Conservation (phyloP, 92 coral and sea anemone species). For the Epizoanthus scotinus region DNA sequence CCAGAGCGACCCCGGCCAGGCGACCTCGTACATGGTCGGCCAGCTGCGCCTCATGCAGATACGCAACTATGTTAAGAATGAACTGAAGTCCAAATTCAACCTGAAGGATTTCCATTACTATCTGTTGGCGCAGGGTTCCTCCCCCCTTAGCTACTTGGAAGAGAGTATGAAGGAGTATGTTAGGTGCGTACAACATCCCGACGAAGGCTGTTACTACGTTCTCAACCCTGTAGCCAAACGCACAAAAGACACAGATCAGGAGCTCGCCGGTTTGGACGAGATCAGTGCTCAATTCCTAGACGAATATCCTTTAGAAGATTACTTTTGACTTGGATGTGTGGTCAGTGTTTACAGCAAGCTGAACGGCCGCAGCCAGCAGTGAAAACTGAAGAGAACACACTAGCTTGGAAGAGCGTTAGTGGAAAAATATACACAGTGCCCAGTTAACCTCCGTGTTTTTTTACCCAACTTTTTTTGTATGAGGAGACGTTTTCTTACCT, state of each 20-base stretch:
- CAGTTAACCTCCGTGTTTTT: no score
- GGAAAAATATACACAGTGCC: no score
- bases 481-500: no score
- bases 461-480: no score
- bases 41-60: conserved; percentile 75
- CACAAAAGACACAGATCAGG: neutral
- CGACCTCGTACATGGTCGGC: conserved; percentile 91
- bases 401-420: no score
- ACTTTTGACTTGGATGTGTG: conserved; percentile 5
- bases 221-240: conserved; percentile 44
- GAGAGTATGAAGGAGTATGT: conserved; percentile 80
- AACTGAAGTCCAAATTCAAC: conserved; percentile 63
- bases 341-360: neutral
- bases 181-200: conserved; percentile 58
- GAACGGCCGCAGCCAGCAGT: no score
- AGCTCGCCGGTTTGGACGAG: neutral
- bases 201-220: conserved; percentile 69
- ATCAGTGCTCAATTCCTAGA: neutral
- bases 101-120: conserved; percentile 90
- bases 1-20: conserved; percentile 92
- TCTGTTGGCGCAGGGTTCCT: conserved; percentile 81
- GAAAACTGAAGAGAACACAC: no score
- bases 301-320: neutral
- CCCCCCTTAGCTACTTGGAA: conserved; percentile 78
- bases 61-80: conserved; percentile 63